Evolutionary conservation across 1,140 invertebrate genomes (phyloP).

Genomic region (Gyrodactylus salaris): DNA sequence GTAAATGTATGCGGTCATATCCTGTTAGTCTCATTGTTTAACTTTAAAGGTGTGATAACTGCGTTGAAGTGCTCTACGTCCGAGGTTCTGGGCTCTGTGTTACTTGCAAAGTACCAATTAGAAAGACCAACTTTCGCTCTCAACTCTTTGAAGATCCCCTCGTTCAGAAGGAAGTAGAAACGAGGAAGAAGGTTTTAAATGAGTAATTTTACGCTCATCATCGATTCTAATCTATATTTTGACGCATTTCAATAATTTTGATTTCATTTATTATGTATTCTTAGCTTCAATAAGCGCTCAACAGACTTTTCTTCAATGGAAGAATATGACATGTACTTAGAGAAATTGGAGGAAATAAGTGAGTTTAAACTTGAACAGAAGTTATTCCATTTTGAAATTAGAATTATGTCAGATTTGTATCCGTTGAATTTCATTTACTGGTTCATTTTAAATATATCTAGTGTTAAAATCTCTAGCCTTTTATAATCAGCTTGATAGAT

Average conservation of each 20-base stretch:
- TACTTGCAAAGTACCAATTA: conserved; percentile 48
- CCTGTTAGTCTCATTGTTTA: conserved; percentile 25
- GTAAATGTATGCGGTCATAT: conserved; percentile 91
- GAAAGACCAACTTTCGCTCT: conserved; percentile 55
- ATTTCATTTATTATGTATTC: no score
- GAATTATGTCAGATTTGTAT: no score
- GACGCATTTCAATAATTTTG: no score
- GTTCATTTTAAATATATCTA: no score
- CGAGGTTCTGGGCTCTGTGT: conserved; percentile 68
- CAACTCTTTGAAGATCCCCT: conserved; percentile 74
- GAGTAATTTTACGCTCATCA: conserved; percentile 13
- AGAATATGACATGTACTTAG: conserved; percentile 69
- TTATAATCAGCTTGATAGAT: no score
- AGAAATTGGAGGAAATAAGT: conserved; percentile 42
- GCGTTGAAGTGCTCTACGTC: conserved; percentile 65
- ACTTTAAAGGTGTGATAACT: conserved; percentile 39
- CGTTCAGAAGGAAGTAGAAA: conserved; percentile 88
- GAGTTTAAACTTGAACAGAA: no score
- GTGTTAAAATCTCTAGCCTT: no score
- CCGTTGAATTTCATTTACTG: no score
- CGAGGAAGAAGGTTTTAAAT: conserved; percentile 46
- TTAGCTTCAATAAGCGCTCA: conserved; percentile 51
- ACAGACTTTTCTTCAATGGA: conserved; percentile 43
- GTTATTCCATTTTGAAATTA: no score
- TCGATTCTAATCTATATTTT: not conserved